A percentile compares a stretch with the other conserved stretches of the same genome.
phyloP scores from a whole-genome alignment of 1,140 invertebrate species.

The Arion vulgaris region DNA sequence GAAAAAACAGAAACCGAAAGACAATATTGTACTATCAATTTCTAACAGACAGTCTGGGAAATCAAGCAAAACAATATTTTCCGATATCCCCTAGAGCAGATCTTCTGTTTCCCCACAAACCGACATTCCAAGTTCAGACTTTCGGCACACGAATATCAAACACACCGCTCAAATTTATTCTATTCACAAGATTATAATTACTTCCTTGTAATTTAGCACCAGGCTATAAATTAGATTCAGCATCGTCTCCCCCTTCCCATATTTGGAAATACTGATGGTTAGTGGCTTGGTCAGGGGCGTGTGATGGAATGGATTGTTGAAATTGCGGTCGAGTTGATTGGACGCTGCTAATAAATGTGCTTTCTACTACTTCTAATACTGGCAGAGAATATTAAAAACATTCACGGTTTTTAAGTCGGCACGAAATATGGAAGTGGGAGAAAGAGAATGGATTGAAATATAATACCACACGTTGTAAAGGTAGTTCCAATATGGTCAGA shows the following conservation, averaged over 20 bases:
- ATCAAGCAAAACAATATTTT: too few relatives aligned
- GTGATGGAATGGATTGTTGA: neutral
- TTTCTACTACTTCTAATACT: neutral
- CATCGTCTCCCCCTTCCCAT: neutral
- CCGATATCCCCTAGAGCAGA: too few relatives aligned
- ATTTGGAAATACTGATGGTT: neutral
- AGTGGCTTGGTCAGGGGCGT: neutral
- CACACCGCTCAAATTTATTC: neutral
- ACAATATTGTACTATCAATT: too few relatives aligned
- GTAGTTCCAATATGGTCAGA: too few relatives aligned
- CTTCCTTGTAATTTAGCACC: neutral
- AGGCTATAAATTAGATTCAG: neutral
- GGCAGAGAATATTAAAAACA: neutral
- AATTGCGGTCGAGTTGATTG: neutral
- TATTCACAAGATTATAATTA: constrained; percentile 1
- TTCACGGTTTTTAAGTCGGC: neutral
- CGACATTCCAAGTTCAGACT: too few relatives aligned
- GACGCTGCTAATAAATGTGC: neutral
- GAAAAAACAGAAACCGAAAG: too few relatives aligned
- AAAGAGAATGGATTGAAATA: neutral
- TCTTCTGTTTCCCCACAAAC: too few relatives aligned
- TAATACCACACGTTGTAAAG: too few relatives aligned
- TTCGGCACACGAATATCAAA: neutral
- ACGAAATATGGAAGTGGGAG: neutral
- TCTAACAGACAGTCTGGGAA: too few relatives aligned